Base-by-base conservation (phyloP, 35 echinoderm and acorn worm genomes). In the Heliocidaris erythrogramma region DNA sequence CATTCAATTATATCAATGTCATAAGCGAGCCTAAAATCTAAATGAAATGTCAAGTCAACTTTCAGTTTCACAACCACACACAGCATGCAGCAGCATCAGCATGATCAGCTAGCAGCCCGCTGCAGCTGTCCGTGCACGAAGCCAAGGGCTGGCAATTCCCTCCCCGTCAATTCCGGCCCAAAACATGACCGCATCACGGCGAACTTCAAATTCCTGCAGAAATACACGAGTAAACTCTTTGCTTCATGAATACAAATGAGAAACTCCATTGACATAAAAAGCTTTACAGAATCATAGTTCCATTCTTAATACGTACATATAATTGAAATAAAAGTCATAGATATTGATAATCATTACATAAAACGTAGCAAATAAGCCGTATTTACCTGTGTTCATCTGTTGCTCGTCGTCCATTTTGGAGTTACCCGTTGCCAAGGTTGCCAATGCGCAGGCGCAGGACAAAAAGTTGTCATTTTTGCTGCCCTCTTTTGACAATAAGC, bases 321-420 rank as follows among this genome's bases (percentile, higher is more conserved):
- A 17, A 69, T 6, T 69, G 0, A 21, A 69, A 69, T 17, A 69
- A 69, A 69, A 2, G 14, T 6, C 17, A 17, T 21, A 69, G 24
- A 69, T 69, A 69, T 69, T 21, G 5, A 18, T 6, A 69, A 69
- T 69, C 24, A 27, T 69, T 2, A 69, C 6, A 69, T 18, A 3
- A 18, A 18, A 69, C 60, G 16, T 8, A 49, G n/a, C 27, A 92
- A 92, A 56, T 52, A 11, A 56, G 5, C 49, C 24, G 13, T 56
- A 92, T 48, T 92, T 92, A 92, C 90, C 90, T 49, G 47, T 48
- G 49, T 92, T 92, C 90, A 11, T n/a, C 90, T 92, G 90, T 92
- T 92, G 90, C 49, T 92, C 90, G 90, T 92, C 90, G 48, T 92
- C 90, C 90, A 92, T 92, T 92, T 92, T 92, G 90, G 42, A 92